Evolutionary conservation across 2,797 vertebrate genomes (phyloP), one percentile per base, ranked within the genome.

Genomic region (Percopsis omiscomaycus): DNA sequence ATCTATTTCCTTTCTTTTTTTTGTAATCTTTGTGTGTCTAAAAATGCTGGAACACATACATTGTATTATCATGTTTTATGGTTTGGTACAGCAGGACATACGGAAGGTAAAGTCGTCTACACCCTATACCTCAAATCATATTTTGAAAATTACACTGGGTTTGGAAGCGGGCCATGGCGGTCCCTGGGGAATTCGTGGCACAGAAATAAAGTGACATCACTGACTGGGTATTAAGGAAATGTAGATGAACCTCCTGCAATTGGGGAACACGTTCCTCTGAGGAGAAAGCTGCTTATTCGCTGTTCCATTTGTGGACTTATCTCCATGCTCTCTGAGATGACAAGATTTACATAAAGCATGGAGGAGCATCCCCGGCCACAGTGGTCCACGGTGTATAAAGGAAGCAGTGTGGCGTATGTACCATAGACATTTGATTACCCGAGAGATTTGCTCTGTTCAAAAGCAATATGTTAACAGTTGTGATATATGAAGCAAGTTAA

Each of bases 131-230:
- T 89, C 86, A 85, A 79, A 86, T 87, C 83, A 84, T 83, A 83
- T 90, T 90, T 86, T 88, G 79, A 87, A 88, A 90, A 89, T 87
- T 80, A 88, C 79, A 74, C 81, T 78, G 84, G 82, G 82, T 86
- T 86, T 89, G 87, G 88, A 90, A 91, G 79, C 86, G 87, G 90
- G 89, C 89, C 88, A 87, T 68, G 81, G 68, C 59, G 63, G 70
- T 75, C 89, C 88, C 89, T 73, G 76, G 89, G 88, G 90, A 90
- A 82, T 83, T 77, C 61, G 80, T 90, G 90, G 88, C 89, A 90
- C 89, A 90, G 89, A 89, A 91, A 90, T 87, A 86, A 90, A 87
- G 87, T 89, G 86, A 91, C 89, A 89, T 91, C 90, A 89, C 87
- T 79, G 84, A 84, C 87, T 87, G 85, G 84, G 87, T 88, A 87